A percentile compares a stretch with the other conserved stretches of the same genome.
phyloP scores from a whole-genome alignment of 1,140 invertebrate species.

The Cherax quadricarinatus region DNA sequence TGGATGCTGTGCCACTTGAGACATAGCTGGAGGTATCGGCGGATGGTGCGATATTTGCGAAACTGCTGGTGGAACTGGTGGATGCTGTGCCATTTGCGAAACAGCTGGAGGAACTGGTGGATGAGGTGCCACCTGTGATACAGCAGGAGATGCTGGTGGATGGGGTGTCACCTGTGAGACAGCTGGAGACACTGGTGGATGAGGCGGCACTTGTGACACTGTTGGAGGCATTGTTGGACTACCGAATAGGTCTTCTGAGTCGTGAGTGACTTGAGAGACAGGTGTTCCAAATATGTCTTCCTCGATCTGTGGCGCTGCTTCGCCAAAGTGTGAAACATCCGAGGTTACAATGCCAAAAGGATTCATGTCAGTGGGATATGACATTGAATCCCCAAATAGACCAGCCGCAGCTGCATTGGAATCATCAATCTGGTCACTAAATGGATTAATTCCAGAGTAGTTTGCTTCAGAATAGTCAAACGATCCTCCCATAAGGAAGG shows the following conservation, averaged over 20 bases:
- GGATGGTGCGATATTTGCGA: constrained; percentile 3
- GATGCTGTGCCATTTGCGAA: not conserved
- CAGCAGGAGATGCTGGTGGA: constrained; percentile 53
- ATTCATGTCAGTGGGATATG: constrained; percentile 71
- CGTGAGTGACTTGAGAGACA: constrained; percentile 14
- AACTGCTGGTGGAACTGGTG: constrained; percentile 45
- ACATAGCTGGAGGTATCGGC: not conserved
- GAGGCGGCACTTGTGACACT: too few relatives aligned
- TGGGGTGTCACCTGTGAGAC: not conserved
- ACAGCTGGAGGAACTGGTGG: not conserved
- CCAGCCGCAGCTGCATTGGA: constrained; percentile 60
- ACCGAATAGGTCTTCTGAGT: constrained; percentile 42
- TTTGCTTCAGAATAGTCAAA: constrained; percentile 68
- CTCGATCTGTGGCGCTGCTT: constrained; percentile 8
- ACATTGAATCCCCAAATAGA: constrained; percentile 64
- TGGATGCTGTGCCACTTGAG: too few relatives aligned
- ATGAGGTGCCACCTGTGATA: not conserved
- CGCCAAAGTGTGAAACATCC: constrained; percentile 39
- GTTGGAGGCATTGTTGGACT: not conserved
- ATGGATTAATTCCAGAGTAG: constrained; percentile 72
- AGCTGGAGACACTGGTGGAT: not conserved
- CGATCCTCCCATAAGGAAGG: constrained; percentile 74
- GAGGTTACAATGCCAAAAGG: constrained; percentile 63
- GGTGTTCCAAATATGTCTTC: constrained; percentile 66
- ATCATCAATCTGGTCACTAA: constrained; percentile 75